A percentile compares a stretch with the other conserved stretches of the same genome.
phyloP scores from a whole-genome alignment of 2,888 invertebrate genomes.

The Diarsia brunnea region DNA sequence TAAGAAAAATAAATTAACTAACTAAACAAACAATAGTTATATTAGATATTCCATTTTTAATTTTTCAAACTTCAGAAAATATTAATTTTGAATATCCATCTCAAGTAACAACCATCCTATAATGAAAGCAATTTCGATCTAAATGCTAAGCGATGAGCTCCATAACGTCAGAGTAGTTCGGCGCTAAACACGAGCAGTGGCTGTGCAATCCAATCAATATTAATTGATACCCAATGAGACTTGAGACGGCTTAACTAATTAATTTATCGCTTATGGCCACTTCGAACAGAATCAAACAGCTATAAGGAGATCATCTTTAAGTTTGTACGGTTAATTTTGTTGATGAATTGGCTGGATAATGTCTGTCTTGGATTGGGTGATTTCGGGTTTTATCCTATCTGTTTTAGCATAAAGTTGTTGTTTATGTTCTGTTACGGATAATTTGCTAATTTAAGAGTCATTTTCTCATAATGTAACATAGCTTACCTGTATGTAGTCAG shows the following conservation, averaged over 20 bases:
- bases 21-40: no score
- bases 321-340: slow-evolving; percentile 19
- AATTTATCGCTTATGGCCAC: slow-evolving; percentile 30
- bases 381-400: not conserved
- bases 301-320: slow-evolving; percentile 34
- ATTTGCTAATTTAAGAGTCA: not conserved
- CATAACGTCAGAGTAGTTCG: not conserved
- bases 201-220: slow-evolving; percentile 34
- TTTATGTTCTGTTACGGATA: not conserved
- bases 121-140: not conserved
- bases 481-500: no score
- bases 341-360: slow-evolving; percentile 12
- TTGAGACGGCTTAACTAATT: slow-evolving; percentile 15
- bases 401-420: not conserved
- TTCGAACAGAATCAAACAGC: slow-evolving; percentile 32
- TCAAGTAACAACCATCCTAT: not conserved
- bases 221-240: slow-evolving; percentile 45
- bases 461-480: no score
- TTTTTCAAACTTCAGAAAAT: not conserved
- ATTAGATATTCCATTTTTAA: no score
- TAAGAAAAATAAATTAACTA: no score
- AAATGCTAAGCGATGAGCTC: slow-evolving; percentile 3
- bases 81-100: not conserved
- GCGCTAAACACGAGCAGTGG: slow-evolving; percentile 6
- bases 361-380: not conserved